Percentiles rank a stretch among this genome's conserved stretches.
Conservation (phyloP, 2,797 vertebrate genomes). For the Phaenicophaeus curvirostris region DNA sequence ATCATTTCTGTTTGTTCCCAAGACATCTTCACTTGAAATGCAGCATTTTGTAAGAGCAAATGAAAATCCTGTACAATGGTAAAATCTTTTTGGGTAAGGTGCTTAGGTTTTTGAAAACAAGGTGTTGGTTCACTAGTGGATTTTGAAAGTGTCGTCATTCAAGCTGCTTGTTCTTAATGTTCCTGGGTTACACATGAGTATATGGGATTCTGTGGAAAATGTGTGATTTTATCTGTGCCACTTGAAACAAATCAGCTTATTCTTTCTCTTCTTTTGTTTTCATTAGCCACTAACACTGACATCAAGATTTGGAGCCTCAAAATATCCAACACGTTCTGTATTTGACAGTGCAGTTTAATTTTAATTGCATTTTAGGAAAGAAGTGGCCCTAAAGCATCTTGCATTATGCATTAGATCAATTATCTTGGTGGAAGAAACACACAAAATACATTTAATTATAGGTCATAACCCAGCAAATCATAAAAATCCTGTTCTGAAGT, state of each 20-base stretch:
- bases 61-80: background rate
- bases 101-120: background rate
- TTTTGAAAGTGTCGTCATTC: background rate
- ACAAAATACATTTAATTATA: conserved; percentile 78
- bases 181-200: background rate
- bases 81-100: background rate
- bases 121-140: background rate
- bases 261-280: background rate
- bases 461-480: conserved; percentile 76
- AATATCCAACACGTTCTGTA: conserved; percentile 53
- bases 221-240: background rate
- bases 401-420: conserved; percentile 71
- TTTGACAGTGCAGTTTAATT: conserved; percentile 59
- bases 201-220: background rate
- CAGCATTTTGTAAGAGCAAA: background rate
- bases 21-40: background rate
- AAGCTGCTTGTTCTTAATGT: background rate
- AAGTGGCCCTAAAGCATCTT: conserved; percentile 60
- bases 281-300: conserved; percentile 29
- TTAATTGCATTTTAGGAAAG: conserved; percentile 70
- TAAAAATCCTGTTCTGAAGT: conserved; percentile 71
- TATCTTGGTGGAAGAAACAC: conserved; percentile 72
- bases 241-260: conserved; percentile 48
- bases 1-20: background rate
- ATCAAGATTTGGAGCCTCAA: conserved; percentile 53